phyloP scores from a whole-genome alignment of 2,113 vertebrate species.

The Uropsilus gracilis region DNA sequence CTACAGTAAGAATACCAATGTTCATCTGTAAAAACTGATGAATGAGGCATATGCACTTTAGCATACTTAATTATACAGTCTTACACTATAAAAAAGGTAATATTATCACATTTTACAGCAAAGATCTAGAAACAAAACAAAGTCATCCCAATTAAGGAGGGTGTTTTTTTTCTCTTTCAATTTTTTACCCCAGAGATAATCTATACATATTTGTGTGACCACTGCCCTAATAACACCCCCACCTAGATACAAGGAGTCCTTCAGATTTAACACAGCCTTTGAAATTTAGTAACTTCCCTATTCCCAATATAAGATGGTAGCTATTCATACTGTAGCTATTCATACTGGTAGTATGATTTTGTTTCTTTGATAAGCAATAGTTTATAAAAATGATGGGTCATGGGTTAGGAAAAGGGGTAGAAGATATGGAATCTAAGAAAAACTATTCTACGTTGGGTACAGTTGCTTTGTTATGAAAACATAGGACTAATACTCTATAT shows the following conservation, averaged over 20 bases:
- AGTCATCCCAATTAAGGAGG: background rate
- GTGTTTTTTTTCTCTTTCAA: no score
- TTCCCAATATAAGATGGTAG: background rate
- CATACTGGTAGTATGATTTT: background rate
- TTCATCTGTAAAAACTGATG: conserved; percentile 47
- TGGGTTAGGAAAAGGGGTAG: background rate
- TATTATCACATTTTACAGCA: conserved; percentile 18
- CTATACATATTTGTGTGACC: background rate
- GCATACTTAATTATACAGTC: conserved; percentile 14
- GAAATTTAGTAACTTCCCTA: background rate
- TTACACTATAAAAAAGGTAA: conserved; percentile 30
- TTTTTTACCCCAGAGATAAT: conserved; percentile 9
- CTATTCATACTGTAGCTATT: background rate
- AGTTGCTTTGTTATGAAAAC: conserved; percentile 55
- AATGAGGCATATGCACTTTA: conserved; percentile 56
- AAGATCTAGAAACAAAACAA: conserved; percentile 10
- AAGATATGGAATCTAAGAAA: conserved; percentile 28
- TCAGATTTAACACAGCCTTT: conserved; percentile 24
- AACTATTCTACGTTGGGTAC: conserved; percentile 44
- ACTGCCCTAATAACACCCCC: background rate
- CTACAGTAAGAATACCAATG: background rate
- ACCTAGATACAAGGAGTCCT: background rate
- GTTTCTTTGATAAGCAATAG: conserved; percentile 3
- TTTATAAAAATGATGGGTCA: conserved; percentile 40
- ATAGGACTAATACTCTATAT: conserved; percentile 20